Evolutionary conservation across 2,113 vertebrate species (phyloP).

Genomic region (Gasterosteus aculeatus): DNA sequence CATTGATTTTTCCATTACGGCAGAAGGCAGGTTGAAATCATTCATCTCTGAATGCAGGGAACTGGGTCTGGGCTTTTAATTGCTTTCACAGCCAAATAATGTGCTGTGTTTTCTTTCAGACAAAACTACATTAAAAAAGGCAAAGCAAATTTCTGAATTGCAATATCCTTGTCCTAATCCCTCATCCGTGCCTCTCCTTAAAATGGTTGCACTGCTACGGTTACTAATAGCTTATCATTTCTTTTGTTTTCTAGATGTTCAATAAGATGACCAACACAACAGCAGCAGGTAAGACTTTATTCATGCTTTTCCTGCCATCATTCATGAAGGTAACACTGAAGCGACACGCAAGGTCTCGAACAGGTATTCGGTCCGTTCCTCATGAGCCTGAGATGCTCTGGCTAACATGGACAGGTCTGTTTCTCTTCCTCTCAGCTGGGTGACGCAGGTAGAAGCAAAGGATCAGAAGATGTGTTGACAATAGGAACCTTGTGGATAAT

Average conservation of each 20-base stretch:
- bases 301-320: background rate
- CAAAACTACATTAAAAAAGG: background rate
- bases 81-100: conserved; percentile 14
- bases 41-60: conserved; percentile 2
- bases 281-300: conserved; percentile 82
- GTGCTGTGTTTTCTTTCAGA: background rate
- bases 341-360: background rate
- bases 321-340: background rate
- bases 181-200: background rate
- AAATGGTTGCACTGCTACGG: background rate
- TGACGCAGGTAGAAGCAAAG: background rate
- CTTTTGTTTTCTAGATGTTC: conserved; percentile 82
- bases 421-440: conserved; percentile 12
- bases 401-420: background rate
- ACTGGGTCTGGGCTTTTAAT: conserved; percentile 9
- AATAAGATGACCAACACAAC: conserved; percentile 77
- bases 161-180: background rate
- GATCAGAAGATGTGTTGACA: background rate
- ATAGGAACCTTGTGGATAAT: background rate
- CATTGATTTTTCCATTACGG: conserved; percentile 14
- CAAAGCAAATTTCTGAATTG: background rate
- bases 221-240: conserved; percentile 29
- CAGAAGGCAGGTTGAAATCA: conserved; percentile 12
- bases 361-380: background rate
- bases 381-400: background rate